Base-by-base conservation (phyloP, 2,113 vertebrate genomes). In the Thunnus maccoyii region DNA sequence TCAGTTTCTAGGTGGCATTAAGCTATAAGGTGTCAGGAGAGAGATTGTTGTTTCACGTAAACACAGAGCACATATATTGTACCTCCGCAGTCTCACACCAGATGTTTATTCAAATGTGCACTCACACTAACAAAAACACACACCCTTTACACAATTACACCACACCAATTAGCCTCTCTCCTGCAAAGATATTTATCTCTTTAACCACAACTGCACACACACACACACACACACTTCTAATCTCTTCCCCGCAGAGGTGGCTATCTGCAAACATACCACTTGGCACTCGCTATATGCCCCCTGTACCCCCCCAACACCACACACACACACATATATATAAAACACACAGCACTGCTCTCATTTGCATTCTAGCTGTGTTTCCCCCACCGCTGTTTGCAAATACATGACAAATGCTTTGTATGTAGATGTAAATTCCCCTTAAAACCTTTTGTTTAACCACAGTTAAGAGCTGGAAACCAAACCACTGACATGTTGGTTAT, bases 121-220 rank as follows among this genome's bases (percentile, higher is more conserved):
- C 20, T 18, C 60, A 41, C 58, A 57, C 61, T 61, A 41, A 41
- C 36, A 9, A 41, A 77, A 68, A 81, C 64, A 30, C 57, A 83
- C 80, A 14, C 82, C 57, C 78, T 22, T 47, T 66, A 56, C 46
- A 66, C 72, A 76, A 55, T 72, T 79, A 76, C 44, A 79, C 70
- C 68, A 85, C 25, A 3, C 82, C 74, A 74, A 57, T 68, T 55
- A 41, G 27, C 50, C 48, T 65, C 63, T 52, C 50, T 65, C 63
- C 74, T 73, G 74, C 80, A 27, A 71, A 78, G 82, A 88, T 83
- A 4, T 76, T 54, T 85, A 86, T 88, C 79, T 73, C 11, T 66
- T 48, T 4, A 63, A 50, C n/a, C 27, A 58, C 70, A 79, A 36
- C 36, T 56, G 25, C 66, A 27, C 58, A 55, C 76, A 36, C 46